Conservation (phyloP, 2,113 vertebrate species). For the Campylomormyrus tamandua region DNA sequence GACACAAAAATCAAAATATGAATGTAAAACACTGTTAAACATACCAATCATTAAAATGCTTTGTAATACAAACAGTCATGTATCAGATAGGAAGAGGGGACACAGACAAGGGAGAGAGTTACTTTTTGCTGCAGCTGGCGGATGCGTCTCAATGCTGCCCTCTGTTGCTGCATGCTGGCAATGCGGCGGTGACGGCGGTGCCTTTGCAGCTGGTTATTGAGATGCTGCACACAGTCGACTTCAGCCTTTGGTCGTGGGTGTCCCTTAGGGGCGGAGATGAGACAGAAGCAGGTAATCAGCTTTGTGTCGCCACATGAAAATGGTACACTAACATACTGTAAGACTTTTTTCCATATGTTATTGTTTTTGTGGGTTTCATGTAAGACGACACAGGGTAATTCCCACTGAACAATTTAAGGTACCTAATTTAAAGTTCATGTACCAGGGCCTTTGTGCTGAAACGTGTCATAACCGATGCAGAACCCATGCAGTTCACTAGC, state of each 20-base stretch:
- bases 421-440: background rate
- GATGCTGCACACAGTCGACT: conserved; percentile 66
- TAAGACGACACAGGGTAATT: background rate
- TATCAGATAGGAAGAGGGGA: background rate
- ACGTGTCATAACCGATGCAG: background rate
- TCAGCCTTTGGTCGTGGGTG: conserved; percentile 53
- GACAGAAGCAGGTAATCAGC: background rate
- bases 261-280: conserved; percentile 50
- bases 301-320: background rate
- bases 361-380: background rate
- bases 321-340: background rate
- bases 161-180: conserved; percentile 45
- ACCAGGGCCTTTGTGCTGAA: background rate
- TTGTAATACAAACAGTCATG: background rate
- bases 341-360: background rate
- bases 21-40: background rate
- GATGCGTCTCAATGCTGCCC: conserved; percentile 45
- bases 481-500: background rate
- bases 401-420: background rate
- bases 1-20: background rate
- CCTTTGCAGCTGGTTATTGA: conserved; percentile 54
- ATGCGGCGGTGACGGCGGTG: conserved; percentile 53
- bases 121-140: conserved; percentile 69
- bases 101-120: background rate
- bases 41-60: background rate